Percentiles rank a stretch among this genome's conserved stretches.
phyloP scores from a whole-genome alignment of 1,140 invertebrate species.

The Drosophila melanogaster region DNA sequence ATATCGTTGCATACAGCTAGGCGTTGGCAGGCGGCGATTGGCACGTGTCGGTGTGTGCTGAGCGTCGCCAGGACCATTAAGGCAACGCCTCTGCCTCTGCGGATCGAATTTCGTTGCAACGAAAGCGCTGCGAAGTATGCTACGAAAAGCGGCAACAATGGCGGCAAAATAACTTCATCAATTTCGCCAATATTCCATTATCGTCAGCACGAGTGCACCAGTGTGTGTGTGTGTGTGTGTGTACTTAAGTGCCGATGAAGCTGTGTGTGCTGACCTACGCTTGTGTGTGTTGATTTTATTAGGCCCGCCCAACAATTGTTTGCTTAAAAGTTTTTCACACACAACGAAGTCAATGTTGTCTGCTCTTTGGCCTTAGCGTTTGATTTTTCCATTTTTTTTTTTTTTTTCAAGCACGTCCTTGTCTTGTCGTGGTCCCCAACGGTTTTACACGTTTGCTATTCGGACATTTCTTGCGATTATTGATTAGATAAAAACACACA shows the following conservation, averaged over 20 bases:
- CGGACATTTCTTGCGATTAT: conserved; percentile 78
- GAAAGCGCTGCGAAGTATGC: conserved; percentile 37
- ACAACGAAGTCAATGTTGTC: conserved; percentile 49
- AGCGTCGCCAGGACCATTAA: conserved; percentile 56
- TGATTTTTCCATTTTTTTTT: conserved; percentile 50
- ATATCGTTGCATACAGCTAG: conserved; percentile 49
- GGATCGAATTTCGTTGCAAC: conserved; percentile 61
- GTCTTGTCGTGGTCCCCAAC: conserved; percentile 61
- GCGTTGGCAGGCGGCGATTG: conserved; percentile 26
- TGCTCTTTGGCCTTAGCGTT: conserved; percentile 39
- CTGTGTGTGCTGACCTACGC: background rate
- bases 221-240: conserved; percentile 26
- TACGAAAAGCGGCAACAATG: conserved; percentile 15
- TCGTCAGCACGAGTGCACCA: conserved; percentile 27
- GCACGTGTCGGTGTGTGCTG: conserved; percentile 38
- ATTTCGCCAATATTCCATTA: conserved; percentile 53
- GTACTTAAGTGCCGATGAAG: conserved; percentile 43
- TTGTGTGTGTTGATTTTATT: conserved; percentile 67
- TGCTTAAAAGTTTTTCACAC: conserved; percentile 76
- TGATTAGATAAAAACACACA: conserved; percentile 72
- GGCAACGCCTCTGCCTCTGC: conserved; percentile 45
- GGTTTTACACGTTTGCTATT: conserved; percentile 81
- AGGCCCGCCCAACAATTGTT: conserved; percentile 69
- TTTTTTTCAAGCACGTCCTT: conserved; percentile 58
- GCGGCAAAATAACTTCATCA: conserved; percentile 56